These are phyloP conservation scores for Drosophila parabipectinata DNA, from an alignment of 1,140 invertebrate species.

Conservation along the genomic window DNA sequence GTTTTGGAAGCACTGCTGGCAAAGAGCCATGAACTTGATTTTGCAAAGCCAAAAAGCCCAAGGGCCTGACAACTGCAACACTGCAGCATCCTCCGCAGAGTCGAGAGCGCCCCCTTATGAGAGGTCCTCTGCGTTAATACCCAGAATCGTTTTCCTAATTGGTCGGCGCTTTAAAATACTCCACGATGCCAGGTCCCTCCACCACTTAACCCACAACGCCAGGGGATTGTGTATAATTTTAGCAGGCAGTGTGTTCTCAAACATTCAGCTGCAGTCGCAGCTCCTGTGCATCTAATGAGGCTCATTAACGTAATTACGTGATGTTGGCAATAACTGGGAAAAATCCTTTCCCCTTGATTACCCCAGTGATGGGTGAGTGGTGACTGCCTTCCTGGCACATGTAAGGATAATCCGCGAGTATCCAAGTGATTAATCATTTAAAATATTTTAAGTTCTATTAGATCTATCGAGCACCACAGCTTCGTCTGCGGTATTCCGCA, in stretches of 20 bases:
- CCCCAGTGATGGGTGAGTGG: background rate
- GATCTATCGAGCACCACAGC: no score
- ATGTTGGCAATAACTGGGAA: conserved; percentile 54
- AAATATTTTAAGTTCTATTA: no score
- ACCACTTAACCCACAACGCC: conserved; percentile 8
- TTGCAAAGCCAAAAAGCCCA: background rate
- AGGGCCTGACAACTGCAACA: conserved; percentile 16
- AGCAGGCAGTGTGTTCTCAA: conserved; percentile 6
- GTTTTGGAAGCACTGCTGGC: conserved; percentile 8
- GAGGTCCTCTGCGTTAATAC: conserved; percentile 25
- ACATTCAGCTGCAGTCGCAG: background rate
- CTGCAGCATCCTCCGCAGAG: conserved; percentile 11
- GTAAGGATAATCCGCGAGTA: conserved; percentile 25
- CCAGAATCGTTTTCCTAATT: conserved; percentile 37
- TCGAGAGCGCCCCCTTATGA: background rate
- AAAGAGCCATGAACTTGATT: conserved; percentile 23
- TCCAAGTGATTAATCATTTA: background rate
- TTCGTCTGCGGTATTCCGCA: no score
- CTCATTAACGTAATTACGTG: conserved; percentile 73
- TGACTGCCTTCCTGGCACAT: conserved; percentile 1
- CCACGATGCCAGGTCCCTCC: background rate
- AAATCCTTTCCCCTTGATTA: conserved; percentile 36
- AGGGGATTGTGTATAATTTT: conserved; percentile 10
- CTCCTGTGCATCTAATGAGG: conserved; percentile 59
- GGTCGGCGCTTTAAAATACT: conserved; percentile 33